Evolutionary conservation across 2,888 invertebrate species (phyloP).

Genomic region (Heliconius sara): DNA sequence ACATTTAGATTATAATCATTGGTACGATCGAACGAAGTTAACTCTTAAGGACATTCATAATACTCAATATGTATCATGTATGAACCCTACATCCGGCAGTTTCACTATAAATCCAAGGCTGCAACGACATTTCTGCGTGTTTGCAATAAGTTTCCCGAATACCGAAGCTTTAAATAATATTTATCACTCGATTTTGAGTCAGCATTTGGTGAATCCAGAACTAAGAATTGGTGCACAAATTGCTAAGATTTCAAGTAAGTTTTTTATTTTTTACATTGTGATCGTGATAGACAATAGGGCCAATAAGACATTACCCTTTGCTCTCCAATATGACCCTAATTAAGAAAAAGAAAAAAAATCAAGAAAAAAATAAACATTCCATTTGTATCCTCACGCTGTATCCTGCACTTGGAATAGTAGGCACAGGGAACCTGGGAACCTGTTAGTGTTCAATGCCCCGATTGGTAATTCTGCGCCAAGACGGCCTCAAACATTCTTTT

Average conservation of each 20-base stretch:
- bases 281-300: too few species aligned
- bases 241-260: slow-evolving; percentile 85
- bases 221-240: slow-evolving; percentile 90
- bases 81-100: slow-evolving; percentile 99
- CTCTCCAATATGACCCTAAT: too few species aligned
- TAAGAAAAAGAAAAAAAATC: too few species aligned
- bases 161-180: slow-evolving; percentile 93
- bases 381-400: too few species aligned
- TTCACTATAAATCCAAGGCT: slow-evolving; percentile 98
- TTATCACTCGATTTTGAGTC: slow-evolving; percentile 93
- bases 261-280: too few species aligned
- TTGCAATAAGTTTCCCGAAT: slow-evolving; percentile 93
- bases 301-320: too few species aligned
- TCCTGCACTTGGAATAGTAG: too few species aligned
- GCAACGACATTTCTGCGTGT: slow-evolving; percentile 95
- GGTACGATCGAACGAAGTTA: slow-evolving; percentile 93
- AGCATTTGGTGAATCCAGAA: slow-evolving; percentile 92
- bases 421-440: too few species aligned
- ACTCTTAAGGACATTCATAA: slow-evolving; percentile 97
- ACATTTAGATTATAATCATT: slow-evolving; percentile 97
- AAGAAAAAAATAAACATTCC: too few species aligned
- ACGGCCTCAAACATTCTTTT: too few species aligned
- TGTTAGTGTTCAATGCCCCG: too few species aligned
- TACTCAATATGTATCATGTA: slow-evolving; percentile 98
- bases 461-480: too few species aligned